Percentiles rank a stretch among this genome's conserved stretches.
phyloP scores from a whole-genome alignment of 2,797 vertebrate genomes.

The Triplophysa yarkandensis region DNA sequence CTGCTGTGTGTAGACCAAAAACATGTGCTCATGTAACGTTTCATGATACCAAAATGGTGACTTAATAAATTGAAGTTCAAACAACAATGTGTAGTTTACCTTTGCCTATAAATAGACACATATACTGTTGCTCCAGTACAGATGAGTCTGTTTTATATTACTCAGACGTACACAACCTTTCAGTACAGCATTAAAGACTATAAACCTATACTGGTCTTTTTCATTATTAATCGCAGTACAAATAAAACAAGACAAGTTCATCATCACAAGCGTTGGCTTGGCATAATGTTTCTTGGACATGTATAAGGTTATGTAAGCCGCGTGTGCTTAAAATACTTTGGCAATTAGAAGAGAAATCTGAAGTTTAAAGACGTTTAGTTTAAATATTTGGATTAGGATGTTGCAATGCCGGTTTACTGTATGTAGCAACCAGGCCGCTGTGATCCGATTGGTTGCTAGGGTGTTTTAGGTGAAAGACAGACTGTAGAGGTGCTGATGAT shows the following conservation, averaged over 20 bases:
- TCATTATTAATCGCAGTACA: not conserved
- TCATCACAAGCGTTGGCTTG: not conserved
- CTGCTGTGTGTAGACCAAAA: slow-evolving; percentile 39
- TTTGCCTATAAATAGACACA: slow-evolving; percentile 1
- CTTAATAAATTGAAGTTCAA: slow-evolving; percentile 38
- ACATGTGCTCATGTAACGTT: slow-evolving; percentile 46
- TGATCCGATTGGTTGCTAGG: not conserved
- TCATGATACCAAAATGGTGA: slow-evolving; percentile 42
- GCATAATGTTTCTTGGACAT: not conserved
- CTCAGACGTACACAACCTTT: not conserved
- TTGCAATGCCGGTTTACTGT: no score
- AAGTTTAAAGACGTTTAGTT: not conserved
- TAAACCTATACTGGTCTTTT: not conserved
- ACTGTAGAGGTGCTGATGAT: slow-evolving; percentile 17
- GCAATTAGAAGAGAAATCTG: not conserved
- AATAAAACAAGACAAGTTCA: not conserved
- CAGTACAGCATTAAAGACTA: not conserved
- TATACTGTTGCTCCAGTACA: not conserved
- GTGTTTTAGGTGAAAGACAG: not conserved
- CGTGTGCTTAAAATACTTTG: not conserved
- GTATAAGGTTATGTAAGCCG: not conserved
- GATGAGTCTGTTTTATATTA: slow-evolving; percentile 2
- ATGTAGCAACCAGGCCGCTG: no score
- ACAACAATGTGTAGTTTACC: not conserved
- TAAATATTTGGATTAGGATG: no score